These are phyloP conservation scores for Bradypodion pumilum DNA, from an alignment of 2,797 vertebrate genomes.

Conservation along the genomic window DNA sequence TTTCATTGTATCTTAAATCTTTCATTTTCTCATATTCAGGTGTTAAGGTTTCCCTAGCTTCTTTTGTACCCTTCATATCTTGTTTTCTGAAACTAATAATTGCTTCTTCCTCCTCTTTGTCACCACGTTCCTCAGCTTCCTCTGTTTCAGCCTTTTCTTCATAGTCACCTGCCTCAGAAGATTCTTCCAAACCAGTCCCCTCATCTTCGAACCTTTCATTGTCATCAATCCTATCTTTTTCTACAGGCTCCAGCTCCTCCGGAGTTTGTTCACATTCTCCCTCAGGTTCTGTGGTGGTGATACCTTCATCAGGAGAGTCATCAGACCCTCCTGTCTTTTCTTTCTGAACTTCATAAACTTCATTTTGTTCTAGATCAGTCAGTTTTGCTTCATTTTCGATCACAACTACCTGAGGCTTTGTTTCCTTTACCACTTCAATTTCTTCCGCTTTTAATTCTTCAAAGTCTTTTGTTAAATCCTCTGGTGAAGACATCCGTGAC, in stretches of 20 bases:
- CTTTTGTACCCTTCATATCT: conserved; percentile 42
- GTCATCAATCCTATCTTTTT: conserved; percentile 82
- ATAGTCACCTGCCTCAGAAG: conserved; percentile 88
- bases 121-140: conserved; percentile 85
- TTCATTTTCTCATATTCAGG: conserved; percentile 57
- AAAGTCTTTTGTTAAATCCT: conserved; percentile 97
- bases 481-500: conserved; percentile 94
- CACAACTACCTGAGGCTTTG: conserved; percentile 72
- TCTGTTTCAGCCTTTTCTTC: conserved; percentile 93
- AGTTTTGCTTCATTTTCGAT: conserved; percentile 74
- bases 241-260: conserved; percentile 84
- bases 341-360: conserved; percentile 81
- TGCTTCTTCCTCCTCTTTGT: conserved; percentile 70
- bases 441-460: conserved; percentile 90
- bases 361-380: conserved; percentile 71
- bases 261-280: conserved; percentile 88
- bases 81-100: conserved; percentile 30
- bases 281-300: conserved; percentile 92
- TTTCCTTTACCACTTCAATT: conserved; percentile 76
- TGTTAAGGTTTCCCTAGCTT: conserved; percentile 52
- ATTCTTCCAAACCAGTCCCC: conserved; percentile 91
- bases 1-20: conserved; percentile 62
- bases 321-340: conserved; percentile 82
- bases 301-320: conserved; percentile 92
- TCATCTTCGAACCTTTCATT: conserved; percentile 93